phyloP scores from a whole-genome alignment of 2,797 vertebrate species.

The Tauraco hartlaubi region DNA sequence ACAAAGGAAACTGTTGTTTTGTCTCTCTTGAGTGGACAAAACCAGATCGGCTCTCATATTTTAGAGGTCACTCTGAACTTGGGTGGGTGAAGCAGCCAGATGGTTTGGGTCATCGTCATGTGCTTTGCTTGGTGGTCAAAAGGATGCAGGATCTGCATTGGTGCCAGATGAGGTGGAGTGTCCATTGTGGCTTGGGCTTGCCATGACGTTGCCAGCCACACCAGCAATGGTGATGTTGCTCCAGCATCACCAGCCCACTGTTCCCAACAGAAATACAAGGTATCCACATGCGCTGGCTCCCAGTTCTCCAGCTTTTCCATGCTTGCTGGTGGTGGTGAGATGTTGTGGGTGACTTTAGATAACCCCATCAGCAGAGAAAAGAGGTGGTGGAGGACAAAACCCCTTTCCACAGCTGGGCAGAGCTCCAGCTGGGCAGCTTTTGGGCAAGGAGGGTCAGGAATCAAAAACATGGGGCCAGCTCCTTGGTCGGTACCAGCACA shows the following conservation, averaged over 20 bases:
- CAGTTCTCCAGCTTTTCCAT: rapidly evolving
- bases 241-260: neutral
- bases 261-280: neutral
- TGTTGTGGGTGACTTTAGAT: neutral
- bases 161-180: neutral
- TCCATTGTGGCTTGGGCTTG: neutral
- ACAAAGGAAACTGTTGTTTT: neutral
- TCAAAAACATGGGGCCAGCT: neutral
- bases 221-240: neutral
- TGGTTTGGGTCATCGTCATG: neutral
- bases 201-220: neutral
- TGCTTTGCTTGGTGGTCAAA: neutral
- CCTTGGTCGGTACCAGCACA: too few species aligned
- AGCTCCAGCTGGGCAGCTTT: neutral
- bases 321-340: neutral
- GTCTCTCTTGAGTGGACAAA: neutral
- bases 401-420: neutral
- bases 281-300: rapidly evolving
- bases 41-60: neutral
- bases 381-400: neutral
- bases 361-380: neutral
- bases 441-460: neutral
- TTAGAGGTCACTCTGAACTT: neutral
- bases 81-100: neutral
- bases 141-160: rapidly evolving